Evolutionary conservation across 2,113 vertebrate species (phyloP).

Genomic region (Percopsis transmontana): DNA sequence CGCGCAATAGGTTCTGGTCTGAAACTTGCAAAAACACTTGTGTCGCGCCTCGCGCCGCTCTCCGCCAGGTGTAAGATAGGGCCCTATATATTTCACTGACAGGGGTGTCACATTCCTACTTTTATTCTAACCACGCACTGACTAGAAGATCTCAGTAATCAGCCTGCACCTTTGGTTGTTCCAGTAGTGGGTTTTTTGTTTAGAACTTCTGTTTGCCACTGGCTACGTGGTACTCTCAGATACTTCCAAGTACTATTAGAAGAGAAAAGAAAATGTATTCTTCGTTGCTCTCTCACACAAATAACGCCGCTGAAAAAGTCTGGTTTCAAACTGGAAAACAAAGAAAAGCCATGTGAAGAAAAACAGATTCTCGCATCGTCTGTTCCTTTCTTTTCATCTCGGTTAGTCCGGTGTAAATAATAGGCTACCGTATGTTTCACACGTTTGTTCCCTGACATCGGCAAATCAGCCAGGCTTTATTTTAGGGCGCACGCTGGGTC

Average conservation of each 20-base stretch:
- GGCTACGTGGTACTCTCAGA: background rate
- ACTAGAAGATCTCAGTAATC: background rate
- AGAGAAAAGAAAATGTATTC: no score
- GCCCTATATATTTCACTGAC: constrained; percentile 29
- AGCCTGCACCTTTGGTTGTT: background rate
- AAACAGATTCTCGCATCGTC: no score
- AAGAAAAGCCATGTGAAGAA: no score
- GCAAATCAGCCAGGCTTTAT: constrained; percentile 30
- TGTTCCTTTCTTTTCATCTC: no score
- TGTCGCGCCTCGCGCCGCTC: background rate
- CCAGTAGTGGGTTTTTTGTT: background rate
- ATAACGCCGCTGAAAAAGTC: no score
- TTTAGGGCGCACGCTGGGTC: constrained; percentile 24
- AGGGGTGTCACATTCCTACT: constrained; percentile 1
- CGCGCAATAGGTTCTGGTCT: no score
- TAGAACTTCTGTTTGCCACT: background rate
- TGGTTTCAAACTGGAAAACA: no score
- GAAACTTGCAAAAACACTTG: constrained; percentile 4
- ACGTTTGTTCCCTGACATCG: constrained; percentile 32
- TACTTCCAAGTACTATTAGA: background rate
- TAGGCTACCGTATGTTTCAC: constrained; percentile 44
- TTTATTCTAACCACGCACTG: background rate
- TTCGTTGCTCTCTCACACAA: no score
- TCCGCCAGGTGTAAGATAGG: no score
- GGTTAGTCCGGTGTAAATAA: constrained; percentile 43